A percentile compares a stretch with the other conserved stretches of the same genome.
Conservation (phyloP, 2,797 vertebrate species). For the Masticophis lateralis region DNA sequence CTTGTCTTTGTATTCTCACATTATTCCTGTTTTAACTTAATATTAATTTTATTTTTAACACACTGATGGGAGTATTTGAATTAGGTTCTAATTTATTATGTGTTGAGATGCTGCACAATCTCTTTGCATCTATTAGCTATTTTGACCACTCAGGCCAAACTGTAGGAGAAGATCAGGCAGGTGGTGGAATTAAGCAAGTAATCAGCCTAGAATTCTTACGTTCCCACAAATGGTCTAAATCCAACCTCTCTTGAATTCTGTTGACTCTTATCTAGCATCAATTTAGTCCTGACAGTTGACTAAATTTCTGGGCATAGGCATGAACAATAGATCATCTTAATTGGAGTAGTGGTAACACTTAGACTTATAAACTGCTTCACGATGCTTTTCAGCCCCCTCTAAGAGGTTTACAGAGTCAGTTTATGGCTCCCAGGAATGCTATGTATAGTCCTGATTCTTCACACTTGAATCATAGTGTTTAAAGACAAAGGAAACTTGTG, state of each 20-base stretch:
- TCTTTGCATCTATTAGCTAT: neutral
- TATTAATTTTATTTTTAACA: neutral
- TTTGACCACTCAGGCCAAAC: neutral
- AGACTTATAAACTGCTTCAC: neutral
- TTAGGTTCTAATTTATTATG: neutral
- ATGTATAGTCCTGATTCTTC: neutral
- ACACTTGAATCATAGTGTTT: neutral
- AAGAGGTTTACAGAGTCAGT: neutral
- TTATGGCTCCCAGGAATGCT: neutral
- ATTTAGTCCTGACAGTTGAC: neutral
- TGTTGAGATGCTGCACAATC: neutral
- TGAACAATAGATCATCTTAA: neutral
- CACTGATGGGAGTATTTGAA: neutral
- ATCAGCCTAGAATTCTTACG: neutral
- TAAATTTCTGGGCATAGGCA: neutral
- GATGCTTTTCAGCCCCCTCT: neutral
- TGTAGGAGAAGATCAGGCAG: neutral
- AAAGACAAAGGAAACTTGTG: neutral
- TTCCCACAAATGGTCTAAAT: neutral
- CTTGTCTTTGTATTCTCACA: neutral
- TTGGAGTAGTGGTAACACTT: neutral
- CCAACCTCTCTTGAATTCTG: neutral
- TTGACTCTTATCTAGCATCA: neutral
- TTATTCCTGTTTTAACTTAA: neutral
- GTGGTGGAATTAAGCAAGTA: neutral